phyloP scores from a whole-genome alignment of 1,140 invertebrate genomes.

The Lycorma delicatula region DNA sequence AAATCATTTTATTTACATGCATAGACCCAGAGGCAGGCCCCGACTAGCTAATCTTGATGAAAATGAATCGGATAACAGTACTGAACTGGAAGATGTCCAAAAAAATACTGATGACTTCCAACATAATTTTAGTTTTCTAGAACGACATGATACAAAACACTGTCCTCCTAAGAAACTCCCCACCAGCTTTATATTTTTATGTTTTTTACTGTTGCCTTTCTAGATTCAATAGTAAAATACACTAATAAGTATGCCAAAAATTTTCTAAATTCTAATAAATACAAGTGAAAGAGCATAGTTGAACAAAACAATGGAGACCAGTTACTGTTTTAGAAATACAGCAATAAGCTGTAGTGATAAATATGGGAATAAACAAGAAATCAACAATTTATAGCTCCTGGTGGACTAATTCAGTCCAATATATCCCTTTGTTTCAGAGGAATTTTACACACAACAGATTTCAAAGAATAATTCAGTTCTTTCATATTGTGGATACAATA shows the following conservation, averaged over 20 bases:
- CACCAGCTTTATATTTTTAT: not conserved
- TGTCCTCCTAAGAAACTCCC: constrained; percentile 2
- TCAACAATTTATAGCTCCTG: not conserved
- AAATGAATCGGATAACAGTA: not conserved
- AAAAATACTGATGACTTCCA: not conserved
- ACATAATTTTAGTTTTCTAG: not conserved
- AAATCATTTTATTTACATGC: not conserved
- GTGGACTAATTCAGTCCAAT: not conserved
- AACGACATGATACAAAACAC: not conserved
- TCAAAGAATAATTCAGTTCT: constrained; percentile 9
- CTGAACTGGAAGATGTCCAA: not conserved
- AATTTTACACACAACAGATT: constrained; percentile 11
- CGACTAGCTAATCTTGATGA: not conserved
- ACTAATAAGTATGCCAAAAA: constrained; percentile 6
- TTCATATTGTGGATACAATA: constrained; percentile 10
- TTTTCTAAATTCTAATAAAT: not conserved
- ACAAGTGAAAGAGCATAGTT: not conserved
- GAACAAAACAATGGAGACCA: not conserved
- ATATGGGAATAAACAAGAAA: constrained; percentile 8
- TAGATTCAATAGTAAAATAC: not conserved
- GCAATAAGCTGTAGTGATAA: not conserved
- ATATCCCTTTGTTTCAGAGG: constrained; percentile 2
- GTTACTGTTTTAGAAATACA: not conserved
- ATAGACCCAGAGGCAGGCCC: constrained; percentile 6
- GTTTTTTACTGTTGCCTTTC: not conserved